Evolutionary conservation across 2,888 invertebrate genomes (phyloP).

Genomic region (Drosophila dives): DNA sequence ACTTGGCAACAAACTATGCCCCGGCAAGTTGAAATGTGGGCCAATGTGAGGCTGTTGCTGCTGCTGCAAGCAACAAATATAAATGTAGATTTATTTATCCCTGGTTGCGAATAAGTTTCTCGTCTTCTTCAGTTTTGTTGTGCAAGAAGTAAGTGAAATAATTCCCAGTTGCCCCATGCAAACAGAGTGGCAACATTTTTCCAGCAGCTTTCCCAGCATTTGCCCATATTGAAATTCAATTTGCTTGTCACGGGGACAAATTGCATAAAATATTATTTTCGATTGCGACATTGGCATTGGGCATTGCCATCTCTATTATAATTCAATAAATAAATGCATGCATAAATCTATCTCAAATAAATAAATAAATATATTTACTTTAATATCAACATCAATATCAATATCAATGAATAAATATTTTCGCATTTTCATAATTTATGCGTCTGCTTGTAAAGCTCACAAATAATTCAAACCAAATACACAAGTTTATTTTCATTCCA

Average conservation of each 20-base stretch:
- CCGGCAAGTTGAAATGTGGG: constrained; percentile 42
- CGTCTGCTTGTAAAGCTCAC: constrained; percentile 27
- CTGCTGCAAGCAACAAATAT: constrained; percentile 30
- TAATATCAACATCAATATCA: constrained; percentile 39
- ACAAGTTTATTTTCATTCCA: background rate
- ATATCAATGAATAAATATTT: constrained; percentile 39
- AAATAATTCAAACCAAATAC: constrained; percentile 43
- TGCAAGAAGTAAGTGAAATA: constrained; percentile 36
- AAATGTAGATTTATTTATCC: constrained; percentile 68
- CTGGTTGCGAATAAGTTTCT: constrained; percentile 23
- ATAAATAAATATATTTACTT: constrained; percentile 23
- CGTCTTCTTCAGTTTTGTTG: background rate
- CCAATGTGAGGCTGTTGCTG: constrained; percentile 39
- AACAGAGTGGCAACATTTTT: constrained; percentile 36
- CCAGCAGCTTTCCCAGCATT: constrained; percentile 17
- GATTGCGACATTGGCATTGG: constrained; percentile 21
- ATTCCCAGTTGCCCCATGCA: constrained; percentile 25
- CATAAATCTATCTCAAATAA: constrained; percentile 44
- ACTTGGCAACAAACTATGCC: constrained; percentile 22
- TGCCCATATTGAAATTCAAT: constrained; percentile 63
- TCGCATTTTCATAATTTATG: constrained; percentile 33
- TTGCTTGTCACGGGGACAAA: constrained; percentile 35
- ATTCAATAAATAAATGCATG: constrained; percentile 60
- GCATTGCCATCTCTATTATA: background rate
- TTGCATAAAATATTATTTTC: constrained; percentile 59